These are phyloP conservation scores for Cynocephalus volans DNA, from an alignment of 2,113 vertebrate species.

Conservation along the genomic window DNA sequence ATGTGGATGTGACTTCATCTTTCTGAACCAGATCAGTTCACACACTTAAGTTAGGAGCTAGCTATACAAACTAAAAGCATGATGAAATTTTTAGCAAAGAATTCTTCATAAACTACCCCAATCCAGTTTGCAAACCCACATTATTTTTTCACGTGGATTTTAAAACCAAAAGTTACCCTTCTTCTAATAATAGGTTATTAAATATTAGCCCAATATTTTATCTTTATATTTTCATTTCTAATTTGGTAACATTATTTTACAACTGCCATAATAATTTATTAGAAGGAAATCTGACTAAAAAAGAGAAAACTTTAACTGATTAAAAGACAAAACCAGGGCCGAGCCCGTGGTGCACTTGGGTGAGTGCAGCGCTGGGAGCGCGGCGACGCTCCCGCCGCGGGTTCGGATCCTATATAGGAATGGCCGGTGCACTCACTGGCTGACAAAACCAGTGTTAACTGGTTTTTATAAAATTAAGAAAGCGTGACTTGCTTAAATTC, in stretches of 20 bases:
- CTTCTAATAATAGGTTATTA: neutral
- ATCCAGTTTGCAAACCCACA: neutral
- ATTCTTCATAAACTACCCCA: neutral
- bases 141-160: neutral
- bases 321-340: neutral
- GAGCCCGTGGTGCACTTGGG: no score
- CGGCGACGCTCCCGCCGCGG: no score
- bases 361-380: no score
- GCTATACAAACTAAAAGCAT: neutral
- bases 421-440: no score
- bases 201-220: neutral
- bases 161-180: neutral
- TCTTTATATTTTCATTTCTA: neutral
- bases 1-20: neutral
- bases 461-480: neutral
- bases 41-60: neutral
- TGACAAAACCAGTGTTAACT: no score
- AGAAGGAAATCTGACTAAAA: constrained; percentile 3
- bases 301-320: neutral
- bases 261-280: neutral
- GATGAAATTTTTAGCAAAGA: neutral
- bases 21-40: neutral
- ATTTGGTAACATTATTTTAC: neutral
- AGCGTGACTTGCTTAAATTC: neutral
- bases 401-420: no score